Conservation (phyloP, 2,888 invertebrate genomes). For the Acanthosepion pharaonis region DNA sequence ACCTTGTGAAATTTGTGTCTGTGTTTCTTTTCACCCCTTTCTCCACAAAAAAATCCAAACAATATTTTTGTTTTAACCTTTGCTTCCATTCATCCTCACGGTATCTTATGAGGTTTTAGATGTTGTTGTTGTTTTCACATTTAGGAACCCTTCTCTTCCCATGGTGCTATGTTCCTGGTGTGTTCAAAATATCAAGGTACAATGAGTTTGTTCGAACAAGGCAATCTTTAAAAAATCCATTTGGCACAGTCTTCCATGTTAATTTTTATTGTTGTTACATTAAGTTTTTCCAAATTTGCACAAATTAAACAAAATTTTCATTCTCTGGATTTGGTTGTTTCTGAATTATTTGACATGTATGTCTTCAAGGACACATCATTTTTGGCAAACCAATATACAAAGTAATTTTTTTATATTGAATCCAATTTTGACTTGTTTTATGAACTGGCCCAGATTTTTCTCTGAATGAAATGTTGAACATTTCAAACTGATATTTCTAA, state of each 20-base stretch:
- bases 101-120: background rate
- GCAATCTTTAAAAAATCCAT: background rate
- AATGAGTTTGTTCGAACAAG: background rate
- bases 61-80: conserved; percentile 33
- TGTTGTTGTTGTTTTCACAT: background rate
- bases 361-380: too few species aligned
- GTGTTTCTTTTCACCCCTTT: background rate
- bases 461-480: too few species aligned
- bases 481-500: too few species aligned
- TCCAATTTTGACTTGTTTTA: too few species aligned
- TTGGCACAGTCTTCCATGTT: background rate
- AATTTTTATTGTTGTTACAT: background rate
- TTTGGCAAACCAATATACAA: too few species aligned
- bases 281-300: too few species aligned
- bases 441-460: too few species aligned
- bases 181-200: conserved; percentile 14
- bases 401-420: too few species aligned
- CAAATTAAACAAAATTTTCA: too few species aligned
- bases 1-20: background rate
- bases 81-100: background rate
- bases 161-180: conserved; percentile 33
- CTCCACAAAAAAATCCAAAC: background rate
- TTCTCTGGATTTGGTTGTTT: too few species aligned
- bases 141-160: background rate
- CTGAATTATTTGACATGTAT: too few species aligned